A percentile compares a stretch with the other conserved stretches of the same genome.
These are phyloP conservation scores for Turritopsis dohrnii DNA, from an alignment of 30 jellyfish, hydroid and myxozoan species.

Conservation along the genomic window DNA sequence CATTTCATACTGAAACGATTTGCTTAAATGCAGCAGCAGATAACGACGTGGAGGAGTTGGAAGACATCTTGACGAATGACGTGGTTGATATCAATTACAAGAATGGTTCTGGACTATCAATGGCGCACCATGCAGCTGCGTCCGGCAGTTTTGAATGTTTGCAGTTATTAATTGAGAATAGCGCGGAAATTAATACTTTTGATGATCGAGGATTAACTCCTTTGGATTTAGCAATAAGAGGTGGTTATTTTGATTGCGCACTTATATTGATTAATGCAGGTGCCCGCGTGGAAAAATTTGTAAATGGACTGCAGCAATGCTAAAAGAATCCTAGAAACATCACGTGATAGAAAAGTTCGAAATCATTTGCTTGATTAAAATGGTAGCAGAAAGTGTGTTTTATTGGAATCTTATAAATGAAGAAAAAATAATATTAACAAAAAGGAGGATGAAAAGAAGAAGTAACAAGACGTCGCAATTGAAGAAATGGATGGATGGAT, in stretches of 20 bases:
- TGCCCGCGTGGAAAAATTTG: background rate
- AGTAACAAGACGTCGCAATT: no score
- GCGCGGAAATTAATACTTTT: slow-evolving; percentile 6
- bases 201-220: slow-evolving; percentile 18
- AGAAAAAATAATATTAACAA: background rate
- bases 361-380: background rate
- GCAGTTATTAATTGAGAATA: background rate
- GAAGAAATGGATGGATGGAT: no score
- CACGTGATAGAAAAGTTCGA: background rate
- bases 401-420: background rate
- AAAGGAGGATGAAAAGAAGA: no score
- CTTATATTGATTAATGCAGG: background rate
- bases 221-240: slow-evolving; percentile 15
- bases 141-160: slow-evolving; percentile 7
- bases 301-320: background rate
- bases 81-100: slow-evolving; percentile 1
- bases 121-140: slow-evolving; percentile 14
- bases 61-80: background rate
- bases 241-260: slow-evolving; percentile 16
- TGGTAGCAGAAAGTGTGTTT: background rate
- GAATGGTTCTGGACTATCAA: background rate
- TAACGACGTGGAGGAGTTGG: background rate
- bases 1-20: slow-evolving; percentile 5
- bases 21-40: slow-evolving; percentile 18
- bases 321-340: background rate